These are phyloP conservation scores for Clarias gariepinus DNA, from an alignment of 2,113 vertebrate species.

Conservation along the genomic window DNA sequence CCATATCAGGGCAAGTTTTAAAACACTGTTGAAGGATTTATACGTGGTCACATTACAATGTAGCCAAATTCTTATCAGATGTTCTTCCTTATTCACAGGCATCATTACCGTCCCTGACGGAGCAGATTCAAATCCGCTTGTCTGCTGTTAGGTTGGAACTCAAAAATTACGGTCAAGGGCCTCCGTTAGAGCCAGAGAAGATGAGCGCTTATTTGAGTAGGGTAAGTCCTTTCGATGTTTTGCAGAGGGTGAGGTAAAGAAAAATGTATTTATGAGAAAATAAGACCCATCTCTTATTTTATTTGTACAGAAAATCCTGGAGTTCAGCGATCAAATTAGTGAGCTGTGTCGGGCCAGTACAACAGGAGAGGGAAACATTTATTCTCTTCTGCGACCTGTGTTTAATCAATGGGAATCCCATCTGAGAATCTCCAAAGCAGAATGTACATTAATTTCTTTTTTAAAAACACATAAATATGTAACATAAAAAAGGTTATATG, in stretches of 20 bases:
- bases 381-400: slow-evolving; percentile 45
- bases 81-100: slow-evolving; percentile 16
- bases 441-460: slow-evolving; percentile 17
- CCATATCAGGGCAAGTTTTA: slow-evolving; percentile 54
- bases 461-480: background rate
- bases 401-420: slow-evolving; percentile 44
- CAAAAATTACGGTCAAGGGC: slow-evolving; percentile 30
- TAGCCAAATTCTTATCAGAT: background rate
- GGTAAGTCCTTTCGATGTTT: background rate
- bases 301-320: slow-evolving; percentile 41
- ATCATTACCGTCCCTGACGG: slow-evolving; percentile 49
- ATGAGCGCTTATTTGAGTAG: slow-evolving; percentile 47
- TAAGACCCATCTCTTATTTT: background rate
- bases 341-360: slow-evolving; percentile 37
- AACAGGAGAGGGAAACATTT: slow-evolving; percentile 35
- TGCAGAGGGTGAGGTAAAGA: background rate
- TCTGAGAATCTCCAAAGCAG: slow-evolving; percentile 44
- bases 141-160: slow-evolving; percentile 45
- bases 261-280: background rate
- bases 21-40: background rate
- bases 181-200: slow-evolving; percentile 45
- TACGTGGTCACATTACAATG: background rate
- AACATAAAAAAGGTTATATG: background rate
- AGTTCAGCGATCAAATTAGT: slow-evolving; percentile 46
- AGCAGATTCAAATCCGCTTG: slow-evolving; percentile 52